Conservation (phyloP, 2,888 invertebrate species). For the Hydrotaea cyrtoneurina region DNA sequence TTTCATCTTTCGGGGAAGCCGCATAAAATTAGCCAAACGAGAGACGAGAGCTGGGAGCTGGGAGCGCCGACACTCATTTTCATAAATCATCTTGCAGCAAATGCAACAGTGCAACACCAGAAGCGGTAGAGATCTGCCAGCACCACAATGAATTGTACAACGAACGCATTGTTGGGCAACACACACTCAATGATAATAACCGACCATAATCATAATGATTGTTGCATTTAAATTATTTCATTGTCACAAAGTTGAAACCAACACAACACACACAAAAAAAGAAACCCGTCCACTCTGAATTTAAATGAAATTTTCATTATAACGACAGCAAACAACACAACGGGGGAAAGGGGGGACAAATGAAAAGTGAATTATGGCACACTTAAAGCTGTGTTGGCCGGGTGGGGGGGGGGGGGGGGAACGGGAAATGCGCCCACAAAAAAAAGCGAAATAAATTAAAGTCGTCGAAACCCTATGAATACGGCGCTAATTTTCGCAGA, state of each 20-base stretch:
- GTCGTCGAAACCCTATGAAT: neutral
- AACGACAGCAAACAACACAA: neutral
- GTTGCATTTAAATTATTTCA: constrained; percentile 34
- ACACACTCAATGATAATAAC: constrained; percentile 24
- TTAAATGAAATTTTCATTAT: constrained; percentile 20
- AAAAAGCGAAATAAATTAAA: constrained; percentile 13
- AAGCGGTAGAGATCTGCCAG: neutral
- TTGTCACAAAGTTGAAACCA: neutral
- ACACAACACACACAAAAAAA: neutral
- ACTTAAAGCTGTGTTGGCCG: constrained; percentile 10
- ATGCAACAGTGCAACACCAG: constrained; percentile 8
- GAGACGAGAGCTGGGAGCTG: constrained; percentile 4
- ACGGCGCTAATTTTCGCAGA: constrained; percentile 14
- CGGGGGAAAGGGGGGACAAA: neutral
- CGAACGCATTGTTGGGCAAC: constrained; percentile 6
- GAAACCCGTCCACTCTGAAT: neutral
- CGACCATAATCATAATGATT: constrained; percentile 19
- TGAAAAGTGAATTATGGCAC: constrained; percentile 36
- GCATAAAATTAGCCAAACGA: constrained; percentile 45
- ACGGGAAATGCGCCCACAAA: neutral
- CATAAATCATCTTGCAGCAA: constrained; percentile 26
- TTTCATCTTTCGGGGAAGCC: constrained; percentile 25
- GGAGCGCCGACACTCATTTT: neutral
- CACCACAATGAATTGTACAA: neutral
- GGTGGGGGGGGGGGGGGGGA: neutral